A percentile compares a stretch with the other conserved stretches of the same genome.
phyloP scores from a whole-genome alignment of 2,113 vertebrate genomes.

The Melanotaenia duboulayi region DNA sequence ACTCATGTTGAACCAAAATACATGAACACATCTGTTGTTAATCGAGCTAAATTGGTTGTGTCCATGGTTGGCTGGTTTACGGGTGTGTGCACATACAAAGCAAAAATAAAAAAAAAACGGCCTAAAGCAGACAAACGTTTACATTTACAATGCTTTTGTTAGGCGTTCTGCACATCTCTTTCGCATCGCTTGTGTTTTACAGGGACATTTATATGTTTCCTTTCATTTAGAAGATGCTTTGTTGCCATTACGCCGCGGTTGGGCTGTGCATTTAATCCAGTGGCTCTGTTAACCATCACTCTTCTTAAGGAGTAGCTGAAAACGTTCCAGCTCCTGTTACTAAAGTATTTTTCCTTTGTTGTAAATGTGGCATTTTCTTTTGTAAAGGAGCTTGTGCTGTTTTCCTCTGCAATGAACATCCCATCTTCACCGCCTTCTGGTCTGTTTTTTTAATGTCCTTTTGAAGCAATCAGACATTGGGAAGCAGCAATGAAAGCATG shows the following conservation, averaged over 20 bases:
- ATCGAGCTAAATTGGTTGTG: slow-evolving; percentile 73
- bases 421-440: slow-evolving; percentile 15
- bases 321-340: slow-evolving; percentile 55
- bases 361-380: slow-evolving; percentile 69
- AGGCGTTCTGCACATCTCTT: slow-evolving; percentile 47
- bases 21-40: slow-evolving; percentile 79
- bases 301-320: slow-evolving; percentile 59
- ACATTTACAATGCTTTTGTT: slow-evolving; percentile 69
- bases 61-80: slow-evolving; percentile 67
- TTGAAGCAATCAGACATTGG: slow-evolving; percentile 19
- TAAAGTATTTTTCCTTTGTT: slow-evolving; percentile 64
- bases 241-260: slow-evolving; percentile 68
- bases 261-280: slow-evolving; percentile 69
- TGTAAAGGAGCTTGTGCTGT: slow-evolving; percentile 67
- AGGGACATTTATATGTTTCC: slow-evolving; percentile 68
- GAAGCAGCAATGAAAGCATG: slow-evolving; percentile 14
- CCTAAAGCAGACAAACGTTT: slow-evolving; percentile 70
- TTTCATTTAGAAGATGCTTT: slow-evolving; percentile 74
- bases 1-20: slow-evolving; percentile 62
- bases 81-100: slow-evolving; percentile 48
- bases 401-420: slow-evolving; percentile 50
- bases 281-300: slow-evolving; percentile 76
- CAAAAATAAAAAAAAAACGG: slow-evolving; percentile 56
- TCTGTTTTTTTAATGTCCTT: slow-evolving; percentile 22
- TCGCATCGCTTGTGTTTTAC: slow-evolving; percentile 64